Conservation (phyloP, 2,797 vertebrate genomes). For the Discoglossus pictus region DNA sequence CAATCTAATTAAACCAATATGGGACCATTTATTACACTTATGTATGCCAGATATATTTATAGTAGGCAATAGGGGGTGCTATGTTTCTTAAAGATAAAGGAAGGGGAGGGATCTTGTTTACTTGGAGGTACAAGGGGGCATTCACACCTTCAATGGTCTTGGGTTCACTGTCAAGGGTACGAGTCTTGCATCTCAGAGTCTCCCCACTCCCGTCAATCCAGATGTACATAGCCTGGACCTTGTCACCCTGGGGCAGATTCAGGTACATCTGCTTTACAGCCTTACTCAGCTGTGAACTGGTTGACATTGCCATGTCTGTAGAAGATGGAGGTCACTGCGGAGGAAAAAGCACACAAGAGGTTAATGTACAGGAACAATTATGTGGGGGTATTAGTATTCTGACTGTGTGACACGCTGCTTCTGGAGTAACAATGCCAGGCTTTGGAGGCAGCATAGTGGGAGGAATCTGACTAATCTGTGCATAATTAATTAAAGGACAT, state of each 20-base stretch:
- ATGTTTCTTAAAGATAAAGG: not conserved
- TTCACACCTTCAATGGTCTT: slow-evolving; percentile 88
- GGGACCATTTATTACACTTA: too few species aligned
- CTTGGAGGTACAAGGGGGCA: not conserved
- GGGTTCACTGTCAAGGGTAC: slow-evolving; percentile 88
- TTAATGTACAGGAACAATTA: not conserved
- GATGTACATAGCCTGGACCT: slow-evolving; percentile 94
- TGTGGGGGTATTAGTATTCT: slow-evolving; percentile 4
- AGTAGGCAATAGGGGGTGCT: not conserved
- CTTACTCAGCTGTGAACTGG: slow-evolving; percentile 90
- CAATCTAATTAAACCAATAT: too few species aligned
- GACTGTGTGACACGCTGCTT: not conserved
- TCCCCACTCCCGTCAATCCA: slow-evolving; percentile 97
- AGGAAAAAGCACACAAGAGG: slow-evolving; percentile 9
- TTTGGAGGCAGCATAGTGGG: not conserved
- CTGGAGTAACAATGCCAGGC: slow-evolving; percentile 15
- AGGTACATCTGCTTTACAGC: slow-evolving; percentile 91
- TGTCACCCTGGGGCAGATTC: slow-evolving; percentile 89
- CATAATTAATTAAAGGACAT: too few species aligned
- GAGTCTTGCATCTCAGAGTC: slow-evolving; percentile 92
- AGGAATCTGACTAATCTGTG: not conserved
- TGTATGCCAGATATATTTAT: too few species aligned
- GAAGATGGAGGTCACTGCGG: slow-evolving; percentile 31
- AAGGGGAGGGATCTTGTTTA: not conserved
- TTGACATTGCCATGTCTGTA: slow-evolving; percentile 85